Base-by-base conservation (phyloP, 2,797 vertebrate species). In the Prunella strophiata region DNA sequence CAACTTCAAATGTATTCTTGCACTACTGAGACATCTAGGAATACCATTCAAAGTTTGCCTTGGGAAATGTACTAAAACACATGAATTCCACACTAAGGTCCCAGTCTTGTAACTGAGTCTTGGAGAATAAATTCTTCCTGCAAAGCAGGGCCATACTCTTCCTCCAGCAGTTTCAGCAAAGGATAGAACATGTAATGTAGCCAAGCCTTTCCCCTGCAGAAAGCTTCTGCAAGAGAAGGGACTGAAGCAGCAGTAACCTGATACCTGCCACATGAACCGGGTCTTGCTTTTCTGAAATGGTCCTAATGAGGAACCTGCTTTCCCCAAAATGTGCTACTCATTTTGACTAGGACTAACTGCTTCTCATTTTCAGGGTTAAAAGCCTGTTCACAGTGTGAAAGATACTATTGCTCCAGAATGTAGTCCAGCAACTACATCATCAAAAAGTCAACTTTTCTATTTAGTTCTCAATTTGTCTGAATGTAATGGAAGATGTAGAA, bases 181-280 rank as follows among this genome's bases (percentile, higher is more conserved):
- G 32, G 45, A 73, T 0, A 34, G 42, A 78, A 85, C 0, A 1
- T 8, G 19, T 36, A 40, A 22, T 0, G 0, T 6, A 70, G 58
- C n/a, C 50, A 79, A 48, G 65, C 19, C 36, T 57, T 85, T 63
- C 52, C 55, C 47, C 40, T 55, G 36, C 11, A 85, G 67, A 34
- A 79, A 75, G 26, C 25, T 86, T 58, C 58, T 63, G 59, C 63
- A 81, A 26, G 48, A 84, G 38, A 27, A 45, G 11, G 18, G 29
- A 90, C 52, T 63, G 19, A 82, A 85, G 32, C 25, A 29, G 22
- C 58, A 79, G 76, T 61, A 94, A 88, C 21, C 21, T 40, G 57
- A 54, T 9, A 75, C 0, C 2, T 25, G 63, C 23, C 34, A 43
- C 3, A 20, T 0, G 1, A 91, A 63, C 25, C 36, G 13, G 7